Percentiles rank a stretch among this genome's conserved stretches.
Conservation (phyloP, 2,888 invertebrate species). For the Drosophila kanekoi region DNA sequence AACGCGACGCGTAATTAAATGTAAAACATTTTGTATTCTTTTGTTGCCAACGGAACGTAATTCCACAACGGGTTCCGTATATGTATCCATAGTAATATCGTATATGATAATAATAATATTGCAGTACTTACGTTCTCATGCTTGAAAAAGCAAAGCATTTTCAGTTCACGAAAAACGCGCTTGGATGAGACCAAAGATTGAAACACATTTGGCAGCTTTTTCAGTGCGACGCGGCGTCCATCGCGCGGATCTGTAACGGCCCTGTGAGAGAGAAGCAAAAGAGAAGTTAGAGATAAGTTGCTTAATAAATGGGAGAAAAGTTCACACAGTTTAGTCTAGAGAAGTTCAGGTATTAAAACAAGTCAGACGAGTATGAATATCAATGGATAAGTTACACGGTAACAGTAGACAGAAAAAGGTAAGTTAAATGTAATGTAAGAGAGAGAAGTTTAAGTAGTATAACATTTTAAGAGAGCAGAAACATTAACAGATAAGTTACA, state of each 20-base stretch:
- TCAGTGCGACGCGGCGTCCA: conserved; percentile 98
- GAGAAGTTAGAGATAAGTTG: conserved; percentile 5
- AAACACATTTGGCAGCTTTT: conserved; percentile 99
- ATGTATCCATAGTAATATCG: background rate
- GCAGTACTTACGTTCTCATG: conserved; percentile 97
- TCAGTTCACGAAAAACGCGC: conserved; percentile 98
- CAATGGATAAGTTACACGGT: too few species aligned
- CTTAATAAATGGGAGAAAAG: background rate
- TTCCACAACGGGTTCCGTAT: conserved; percentile 3
- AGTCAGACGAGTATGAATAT: too few species aligned
- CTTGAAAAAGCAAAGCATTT: conserved; percentile 99
- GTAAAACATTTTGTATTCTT: conserved; percentile 19
- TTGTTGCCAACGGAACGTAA: background rate
- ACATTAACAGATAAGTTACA: background rate
- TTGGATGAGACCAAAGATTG: conserved; percentile 99
- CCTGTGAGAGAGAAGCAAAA: conserved; percentile 87
- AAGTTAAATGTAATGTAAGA: background rate
- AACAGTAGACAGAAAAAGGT: too few species aligned
- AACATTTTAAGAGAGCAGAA: background rate
- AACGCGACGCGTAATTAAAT: conserved; percentile 57
- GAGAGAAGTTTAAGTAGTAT: background rate
- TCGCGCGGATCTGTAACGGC: conserved; percentile 99
- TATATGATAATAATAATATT: background rate
- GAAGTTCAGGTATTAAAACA: too few species aligned
- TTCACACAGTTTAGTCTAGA: too few species aligned